A percentile compares a stretch with the other conserved stretches of the same genome.
These are phyloP conservation scores for Vannuccia rotundouncinata DNA, from an alignment of 2,888 invertebrate species.

Conservation along the genomic window DNA sequence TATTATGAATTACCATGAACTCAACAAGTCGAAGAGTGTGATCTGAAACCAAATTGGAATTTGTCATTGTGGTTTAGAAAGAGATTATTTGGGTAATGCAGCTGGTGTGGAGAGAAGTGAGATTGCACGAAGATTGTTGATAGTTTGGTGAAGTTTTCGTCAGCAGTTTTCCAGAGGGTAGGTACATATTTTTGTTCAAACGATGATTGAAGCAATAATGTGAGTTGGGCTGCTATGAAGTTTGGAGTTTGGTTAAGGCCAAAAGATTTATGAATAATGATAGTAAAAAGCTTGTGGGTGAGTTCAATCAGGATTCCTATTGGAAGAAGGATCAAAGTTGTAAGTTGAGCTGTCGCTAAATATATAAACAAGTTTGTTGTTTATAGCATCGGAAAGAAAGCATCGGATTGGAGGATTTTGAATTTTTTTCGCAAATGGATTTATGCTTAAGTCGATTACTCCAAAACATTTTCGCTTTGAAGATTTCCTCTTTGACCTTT, in stretches of 20 bases:
- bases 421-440: conserved; percentile 1
- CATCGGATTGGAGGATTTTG: conserved; percentile 8
- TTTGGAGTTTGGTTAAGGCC: conserved; percentile 8
- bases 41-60: conserved; percentile 13
- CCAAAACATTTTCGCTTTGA: conserved; percentile 4
- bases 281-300: conserved; percentile 13
- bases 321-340: conserved; percentile 6
- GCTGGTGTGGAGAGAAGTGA: neutral
- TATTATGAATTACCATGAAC: too few species aligned
- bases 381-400: conserved; percentile 7
- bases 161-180: neutral
- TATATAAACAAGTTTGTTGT: conserved; percentile 1
- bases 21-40: conserved; percentile 20
- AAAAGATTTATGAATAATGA: conserved; percentile 7
- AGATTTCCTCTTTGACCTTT: conserved; percentile 12
- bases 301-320: neutral
- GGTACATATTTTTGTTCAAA: conserved; percentile 15
- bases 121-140: conserved; percentile 8
- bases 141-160: neutral
- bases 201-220: conserved; percentile 1
- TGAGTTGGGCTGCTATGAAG: conserved; percentile 6
- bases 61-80: neutral
- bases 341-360: neutral
- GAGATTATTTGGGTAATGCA: neutral
- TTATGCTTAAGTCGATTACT: neutral